Conservation (phyloP, 1,140 invertebrate genomes). For the Drosophila mojavensis region DNA sequence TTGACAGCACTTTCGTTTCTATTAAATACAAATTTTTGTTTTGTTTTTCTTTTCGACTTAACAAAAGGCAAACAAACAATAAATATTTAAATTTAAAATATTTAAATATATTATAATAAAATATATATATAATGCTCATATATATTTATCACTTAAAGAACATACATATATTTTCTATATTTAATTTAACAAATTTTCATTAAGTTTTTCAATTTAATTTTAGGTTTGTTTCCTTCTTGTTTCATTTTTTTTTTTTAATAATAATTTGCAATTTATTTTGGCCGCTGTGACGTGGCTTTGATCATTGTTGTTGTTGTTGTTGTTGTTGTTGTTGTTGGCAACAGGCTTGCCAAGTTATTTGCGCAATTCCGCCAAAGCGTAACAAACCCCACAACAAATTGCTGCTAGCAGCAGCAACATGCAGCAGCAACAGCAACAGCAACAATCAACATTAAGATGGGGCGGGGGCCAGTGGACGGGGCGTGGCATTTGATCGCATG, state of each 20-base stretch:
- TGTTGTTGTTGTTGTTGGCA: slow-evolving; percentile 18
- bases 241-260: slow-evolving; percentile 54
- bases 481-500: slow-evolving; percentile 14
- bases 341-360: slow-evolving; percentile 72
- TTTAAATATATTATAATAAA: too few relatives aligned
- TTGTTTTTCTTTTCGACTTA: too few relatives aligned
- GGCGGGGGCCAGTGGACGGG: background rate
- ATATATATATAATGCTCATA: too few relatives aligned
- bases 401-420: background rate
- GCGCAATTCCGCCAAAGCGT: slow-evolving; percentile 74
- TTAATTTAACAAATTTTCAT: slow-evolving; percentile 14
- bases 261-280: slow-evolving; percentile 47
- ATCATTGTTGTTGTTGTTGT: slow-evolving; percentile 15
- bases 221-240: slow-evolving; percentile 13
- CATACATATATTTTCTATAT: slow-evolving; percentile 2
- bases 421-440: too few relatives aligned
- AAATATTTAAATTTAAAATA: too few relatives aligned
- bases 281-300: slow-evolving; percentile 41
- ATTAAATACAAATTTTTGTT: too few relatives aligned
- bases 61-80: too few relatives aligned
- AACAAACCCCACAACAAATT: slow-evolving; percentile 58
- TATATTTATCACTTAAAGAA: too few relatives aligned
- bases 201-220: slow-evolving; percentile 32
- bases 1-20: too few relatives aligned
- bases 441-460: too few relatives aligned